Conservation (phyloP, 1,140 invertebrate genomes). For the Ditylenchus dipsaci region DNA sequence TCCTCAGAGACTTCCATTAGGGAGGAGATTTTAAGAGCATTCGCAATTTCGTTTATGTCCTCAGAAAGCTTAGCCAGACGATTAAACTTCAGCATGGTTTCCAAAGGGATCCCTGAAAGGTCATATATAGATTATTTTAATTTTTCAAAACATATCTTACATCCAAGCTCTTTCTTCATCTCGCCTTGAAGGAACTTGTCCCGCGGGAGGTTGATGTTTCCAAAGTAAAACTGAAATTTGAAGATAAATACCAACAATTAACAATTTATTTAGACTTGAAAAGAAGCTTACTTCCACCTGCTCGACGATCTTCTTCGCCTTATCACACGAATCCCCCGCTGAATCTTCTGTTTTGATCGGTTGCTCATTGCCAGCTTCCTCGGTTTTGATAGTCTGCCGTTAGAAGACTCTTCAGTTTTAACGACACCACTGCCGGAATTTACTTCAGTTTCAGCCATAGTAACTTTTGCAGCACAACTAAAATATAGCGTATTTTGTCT, state of each 20-base stretch:
- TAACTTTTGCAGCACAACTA: too few species aligned
- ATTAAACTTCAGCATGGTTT: constrained; percentile 80
- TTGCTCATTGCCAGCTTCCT: too few species aligned
- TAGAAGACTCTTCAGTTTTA: too few species aligned
- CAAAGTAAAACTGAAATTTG: constrained; percentile 72
- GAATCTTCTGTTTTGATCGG: too few species aligned
- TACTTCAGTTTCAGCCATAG: too few species aligned
- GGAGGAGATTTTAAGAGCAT: constrained; percentile 71
- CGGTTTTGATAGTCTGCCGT: too few species aligned
- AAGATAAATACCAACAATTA: constrained; percentile 36
- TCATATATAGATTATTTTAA: constrained; percentile 3
- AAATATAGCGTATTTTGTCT: too few species aligned
- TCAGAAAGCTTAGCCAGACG: constrained; percentile 71
- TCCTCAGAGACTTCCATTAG: constrained; percentile 77
- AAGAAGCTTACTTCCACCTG: constrained; percentile 50
- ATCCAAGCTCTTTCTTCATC: constrained; percentile 78
- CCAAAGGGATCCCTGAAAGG: constrained; percentile 70
- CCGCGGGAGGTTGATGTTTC: constrained; percentile 78
- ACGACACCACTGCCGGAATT: too few species aligned
- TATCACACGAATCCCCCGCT: background rate
- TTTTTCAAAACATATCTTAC: constrained; percentile 59
- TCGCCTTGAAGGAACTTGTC: constrained; percentile 84
- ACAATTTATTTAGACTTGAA: constrained; percentile 5
- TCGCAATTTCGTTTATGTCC: constrained; percentile 70
- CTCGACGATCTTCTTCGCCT: constrained; percentile 48